Conservation (phyloP, 2,888 invertebrate species). For the Plebejus argus region DNA sequence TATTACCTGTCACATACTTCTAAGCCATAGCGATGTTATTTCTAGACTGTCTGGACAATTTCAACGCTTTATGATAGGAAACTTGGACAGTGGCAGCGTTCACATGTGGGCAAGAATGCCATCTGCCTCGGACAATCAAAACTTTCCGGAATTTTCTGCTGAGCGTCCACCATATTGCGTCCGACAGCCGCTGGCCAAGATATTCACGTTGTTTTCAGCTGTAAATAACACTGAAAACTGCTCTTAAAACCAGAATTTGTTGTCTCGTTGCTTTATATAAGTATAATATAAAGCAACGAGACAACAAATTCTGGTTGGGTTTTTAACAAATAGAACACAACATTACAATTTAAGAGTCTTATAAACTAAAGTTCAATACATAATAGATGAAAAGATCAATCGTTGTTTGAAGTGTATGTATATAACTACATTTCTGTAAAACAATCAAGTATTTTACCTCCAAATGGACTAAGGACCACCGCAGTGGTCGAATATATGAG, state of each 20-base stretch:
- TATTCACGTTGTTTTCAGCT: slow-evolving; percentile 49
- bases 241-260: too few relatives aligned
- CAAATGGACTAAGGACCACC: neutral
- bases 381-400: neutral
- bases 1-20: neutral
- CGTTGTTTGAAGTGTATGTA: too few relatives aligned
- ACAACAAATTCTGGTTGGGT: too few relatives aligned
- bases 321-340: too few relatives aligned
- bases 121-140: slow-evolving; percentile 80
- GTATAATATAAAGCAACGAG: neutral
- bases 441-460: neutral
- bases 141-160: slow-evolving; percentile 79
- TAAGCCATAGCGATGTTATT: slow-evolving; percentile 9
- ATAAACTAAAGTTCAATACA: neutral
- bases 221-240: slow-evolving; percentile 4
- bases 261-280: too few relatives aligned
- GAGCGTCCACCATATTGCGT: slow-evolving; percentile 68
- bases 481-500: slow-evolving; percentile 10
- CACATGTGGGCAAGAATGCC: slow-evolving; percentile 73
- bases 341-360: neutral
- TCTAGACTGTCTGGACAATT: slow-evolving; percentile 51
- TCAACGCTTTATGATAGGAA: slow-evolving; percentile 61
- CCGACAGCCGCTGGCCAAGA: slow-evolving; percentile 53
- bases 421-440: neutral
- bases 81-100: slow-evolving; percentile 60